Percentiles rank a stretch among this genome's conserved stretches.
Conservation (phyloP, 2,113 vertebrate species). For the Nyctibius bracteatus region DNA sequence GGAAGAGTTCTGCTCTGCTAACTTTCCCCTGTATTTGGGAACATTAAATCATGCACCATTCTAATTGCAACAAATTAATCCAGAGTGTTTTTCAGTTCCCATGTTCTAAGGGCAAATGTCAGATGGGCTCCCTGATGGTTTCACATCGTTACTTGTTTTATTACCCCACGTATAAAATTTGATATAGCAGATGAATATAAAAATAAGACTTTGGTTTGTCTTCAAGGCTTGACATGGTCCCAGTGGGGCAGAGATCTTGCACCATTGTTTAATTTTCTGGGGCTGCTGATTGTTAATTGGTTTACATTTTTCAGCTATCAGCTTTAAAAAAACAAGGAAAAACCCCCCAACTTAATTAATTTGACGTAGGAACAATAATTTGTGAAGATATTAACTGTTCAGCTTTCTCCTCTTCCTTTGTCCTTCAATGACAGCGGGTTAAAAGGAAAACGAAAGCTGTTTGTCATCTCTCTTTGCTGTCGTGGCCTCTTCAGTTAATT, state of each 20-base stretch:
- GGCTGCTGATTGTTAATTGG: neutral
- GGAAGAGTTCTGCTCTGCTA: neutral
- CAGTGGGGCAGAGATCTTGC: neutral
- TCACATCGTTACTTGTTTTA: rapidly evolving
- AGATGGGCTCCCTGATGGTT: neutral
- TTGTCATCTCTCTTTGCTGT: neutral
- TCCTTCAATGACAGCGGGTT: neutral
- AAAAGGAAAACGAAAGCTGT: neutral
- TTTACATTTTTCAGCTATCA: neutral
- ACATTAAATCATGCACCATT: neutral
- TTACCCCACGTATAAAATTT: neutral
- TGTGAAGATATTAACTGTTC: neutral
- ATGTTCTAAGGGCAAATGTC: neutral
- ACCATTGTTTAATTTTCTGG: neutral
- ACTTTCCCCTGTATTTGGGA: neutral
- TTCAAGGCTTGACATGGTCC: neutral
- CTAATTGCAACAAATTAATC: neutral
- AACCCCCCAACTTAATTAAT: neutral
- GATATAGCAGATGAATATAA: neutral
- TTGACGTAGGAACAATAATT: neutral
- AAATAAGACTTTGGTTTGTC: neutral
- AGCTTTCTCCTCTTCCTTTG: neutral
- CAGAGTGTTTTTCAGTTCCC: neutral
- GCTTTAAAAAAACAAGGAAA: neutral
- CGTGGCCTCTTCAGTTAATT: neutral